Base-by-base conservation (phyloP, 30 jellyfish, hydroid and myxozoan species). In the Aurelia sp. region DNA sequence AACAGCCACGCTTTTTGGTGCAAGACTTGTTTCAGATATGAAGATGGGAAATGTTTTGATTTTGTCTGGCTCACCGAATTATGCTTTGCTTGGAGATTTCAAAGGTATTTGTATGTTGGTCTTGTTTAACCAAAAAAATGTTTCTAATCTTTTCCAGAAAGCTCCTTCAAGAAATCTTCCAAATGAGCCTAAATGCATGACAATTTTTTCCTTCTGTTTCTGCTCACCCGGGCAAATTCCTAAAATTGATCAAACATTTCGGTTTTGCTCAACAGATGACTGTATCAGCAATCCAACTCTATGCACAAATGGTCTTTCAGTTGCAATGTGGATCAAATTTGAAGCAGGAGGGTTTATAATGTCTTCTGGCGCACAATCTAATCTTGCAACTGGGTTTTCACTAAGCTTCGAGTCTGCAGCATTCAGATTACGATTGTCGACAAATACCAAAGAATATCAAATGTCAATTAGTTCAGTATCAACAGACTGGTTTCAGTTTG, bases 291-390 rank as follows among this genome's bases (percentile, higher is more conserved):
- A 88, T 71, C 96, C 96, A 23, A 6, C 96, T 27, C 83, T 77
- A 40, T 87, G 96, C 70, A 59, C 67, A 16, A 8, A 59, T 33
- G 96, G 96, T 22, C 87, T 87, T 8, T 64, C 90, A 19, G 71
- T 87, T 13, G 76, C 90, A 12, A 76, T 87, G 86, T 87, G 88
- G 87, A 67, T 87, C 21, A 87, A 87, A 58, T 87, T 76, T 80
- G 96, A 76, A 52, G 90, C 87, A 4, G 96, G 96, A 7, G 96
- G 96, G 16, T 87, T 21, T 74, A 57, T 87, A 3, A 7, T 87
- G 67, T 87, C 96, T 15, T 87, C 96, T 18, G 96, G 96, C 3
- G 96, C 91, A 16, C 96, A 87, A 53, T 78, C 96, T 31, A 87
- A 51, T 35, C 90, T 35, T 44, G 80, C 96, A 5, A 76, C 96